These are phyloP conservation scores for Engystomops pustulosus DNA, from an alignment of 2,113 vertebrate genomes.

Conservation along the genomic window DNA sequence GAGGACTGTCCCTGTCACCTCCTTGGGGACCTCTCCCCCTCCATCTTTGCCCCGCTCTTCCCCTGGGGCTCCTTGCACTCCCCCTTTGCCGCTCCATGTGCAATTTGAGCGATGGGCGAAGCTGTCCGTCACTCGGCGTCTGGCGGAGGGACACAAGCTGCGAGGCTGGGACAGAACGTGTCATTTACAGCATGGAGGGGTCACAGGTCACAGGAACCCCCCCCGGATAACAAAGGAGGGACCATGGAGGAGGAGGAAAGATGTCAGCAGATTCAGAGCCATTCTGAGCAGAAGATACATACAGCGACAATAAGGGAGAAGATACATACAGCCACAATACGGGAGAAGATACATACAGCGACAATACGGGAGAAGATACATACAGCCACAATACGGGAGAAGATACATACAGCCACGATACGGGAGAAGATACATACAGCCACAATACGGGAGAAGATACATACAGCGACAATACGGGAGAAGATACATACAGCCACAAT, in stretches of 20 bases:
- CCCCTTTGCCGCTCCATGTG: slow-evolving; percentile 42
- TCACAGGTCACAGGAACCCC: slow-evolving; percentile 53
- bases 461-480: too few relatives aligned
- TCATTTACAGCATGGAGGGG: slow-evolving; percentile 59
- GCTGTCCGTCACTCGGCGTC: slow-evolving; percentile 57
- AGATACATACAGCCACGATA: too few relatives aligned
- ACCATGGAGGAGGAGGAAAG: slow-evolving; percentile 59
- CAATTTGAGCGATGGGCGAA: slow-evolving; percentile 59
- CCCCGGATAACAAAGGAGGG: slow-evolving; percentile 52
- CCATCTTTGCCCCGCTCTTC: neutral
- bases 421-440: too few relatives aligned
- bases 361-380: too few relatives aligned
- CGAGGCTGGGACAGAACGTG: slow-evolving; percentile 57
- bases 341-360: too few relatives aligned
- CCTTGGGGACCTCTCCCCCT: slow-evolving; percentile 29
- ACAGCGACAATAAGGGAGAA: slow-evolving; percentile 37
- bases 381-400: too few relatives aligned
- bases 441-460: too few relatives aligned
- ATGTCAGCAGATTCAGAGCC: slow-evolving; percentile 57
- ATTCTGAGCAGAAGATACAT: slow-evolving; percentile 64
- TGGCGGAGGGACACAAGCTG: slow-evolving; percentile 59
- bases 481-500: too few relatives aligned
- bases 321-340: too few relatives aligned
- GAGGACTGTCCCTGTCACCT: neutral
- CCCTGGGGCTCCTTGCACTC: slow-evolving; percentile 21